Base-by-base conservation (phyloP, 2,888 invertebrate genomes). In the Mesorhabditis belari region DNA sequence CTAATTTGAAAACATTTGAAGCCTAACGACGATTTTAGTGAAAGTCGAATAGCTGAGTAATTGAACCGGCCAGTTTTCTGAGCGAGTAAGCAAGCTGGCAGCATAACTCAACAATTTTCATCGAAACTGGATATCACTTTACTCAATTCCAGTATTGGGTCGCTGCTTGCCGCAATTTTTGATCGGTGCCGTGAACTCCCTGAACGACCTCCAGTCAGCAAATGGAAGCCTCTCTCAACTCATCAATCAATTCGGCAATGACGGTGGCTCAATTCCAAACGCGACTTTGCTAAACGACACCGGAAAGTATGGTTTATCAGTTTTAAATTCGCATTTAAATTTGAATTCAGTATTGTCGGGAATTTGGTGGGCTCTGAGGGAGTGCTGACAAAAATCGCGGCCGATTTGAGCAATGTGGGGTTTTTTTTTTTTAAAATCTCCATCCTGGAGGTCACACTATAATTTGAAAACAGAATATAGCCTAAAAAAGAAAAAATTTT, bases 21-120 rank as follows among this genome's bases (percentile, higher is more conserved):
- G 58, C 64, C 80, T n/a, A 80, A 80, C 58, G 64, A 80, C 49
- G 79, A 78, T 1, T 64, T 74, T 55, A 68, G 70, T 3, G 64
- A 70, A 19, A 67, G 72, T 56, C 73, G 71, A 12, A 74, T 74
- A 1, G 69, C 70, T n/a, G 71, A 73, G 28, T 69, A 58, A n/a
- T 55, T 66, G 27, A 67, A 69, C 58, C 59, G 57, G 12, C 60
- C 65, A 4, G 58, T 65, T 17, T 67, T 65, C 29, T 57, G 55
- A 9, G 57, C 61, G 26, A 61, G 56, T 29, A 64, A 68, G 1
- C 54, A 69, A 24, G 65, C 67, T 58, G 62, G 54, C 25, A 51
- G 67, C 53, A 5, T 23, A 3, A 5, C 35, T 19, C n/a, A 49
- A 27, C 9, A 9, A 5, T n/a, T 21, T 29, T 28, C 25, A 56